Percentiles rank a stretch among this genome's conserved stretches.
These are phyloP conservation scores for Mythimna impura DNA, from an alignment of 2,888 invertebrate genomes.

Conservation along the genomic window DNA sequence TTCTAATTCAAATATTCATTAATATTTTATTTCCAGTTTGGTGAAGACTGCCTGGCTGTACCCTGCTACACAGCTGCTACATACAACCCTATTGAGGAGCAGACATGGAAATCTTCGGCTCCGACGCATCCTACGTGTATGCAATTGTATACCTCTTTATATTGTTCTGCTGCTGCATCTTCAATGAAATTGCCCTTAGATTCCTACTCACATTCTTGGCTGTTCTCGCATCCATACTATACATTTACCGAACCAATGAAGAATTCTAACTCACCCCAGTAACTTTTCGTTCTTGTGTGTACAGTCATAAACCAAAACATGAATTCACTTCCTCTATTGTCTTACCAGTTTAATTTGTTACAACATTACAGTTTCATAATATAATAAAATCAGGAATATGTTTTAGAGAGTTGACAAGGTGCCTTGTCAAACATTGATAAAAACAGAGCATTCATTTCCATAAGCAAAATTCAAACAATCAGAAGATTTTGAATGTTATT, in stretches of 20 bases:
- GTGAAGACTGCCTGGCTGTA: not conserved
- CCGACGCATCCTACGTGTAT: not conserved
- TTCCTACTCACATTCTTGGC: not conserved
- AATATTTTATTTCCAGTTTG: conserved; percentile 22
- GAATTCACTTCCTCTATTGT: not conserved
- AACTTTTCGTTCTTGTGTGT: not conserved
- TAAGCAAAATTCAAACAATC: not conserved
- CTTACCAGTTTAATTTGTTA: not conserved
- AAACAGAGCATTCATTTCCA: not conserved
- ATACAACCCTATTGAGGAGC: not conserved
- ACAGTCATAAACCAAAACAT: conserved; percentile 1
- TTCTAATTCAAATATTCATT: not conserved
- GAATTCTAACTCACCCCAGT: not conserved
- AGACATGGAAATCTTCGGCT: not conserved
- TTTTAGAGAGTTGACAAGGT: not conserved
- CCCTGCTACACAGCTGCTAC: not conserved
- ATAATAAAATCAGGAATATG: not conserved
- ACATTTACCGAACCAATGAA: not conserved
- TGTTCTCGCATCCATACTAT: not conserved
- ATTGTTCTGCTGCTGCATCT: not conserved
- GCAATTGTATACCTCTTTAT: not conserved
- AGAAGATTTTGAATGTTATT: not conserved
- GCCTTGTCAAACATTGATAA: not conserved
- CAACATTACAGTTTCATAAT: not conserved
- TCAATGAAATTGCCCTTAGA: not conserved